phyloP scores from a whole-genome alignment of 2,113 vertebrate species.

The Brachyhypopomus gauderio region DNA sequence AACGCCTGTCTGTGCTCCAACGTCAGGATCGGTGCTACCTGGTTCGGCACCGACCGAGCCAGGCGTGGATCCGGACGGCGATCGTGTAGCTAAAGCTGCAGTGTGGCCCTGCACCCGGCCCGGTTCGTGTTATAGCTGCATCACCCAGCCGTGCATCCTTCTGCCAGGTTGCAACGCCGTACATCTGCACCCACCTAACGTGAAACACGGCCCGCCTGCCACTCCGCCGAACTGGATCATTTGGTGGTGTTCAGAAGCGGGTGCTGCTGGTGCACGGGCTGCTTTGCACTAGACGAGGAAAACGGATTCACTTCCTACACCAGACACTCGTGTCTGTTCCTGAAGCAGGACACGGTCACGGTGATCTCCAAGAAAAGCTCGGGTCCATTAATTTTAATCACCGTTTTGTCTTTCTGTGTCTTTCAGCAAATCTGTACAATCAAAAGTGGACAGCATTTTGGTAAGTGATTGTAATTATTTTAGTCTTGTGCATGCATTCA shows the following conservation, averaged over 20 bases:
- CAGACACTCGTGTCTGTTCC: neutral
- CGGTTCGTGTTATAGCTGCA: neutral
- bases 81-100: neutral
- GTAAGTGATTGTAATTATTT: conserved; percentile 78
- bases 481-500: neutral
- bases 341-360: neutral
- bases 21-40: neutral
- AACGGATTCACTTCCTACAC: no score
- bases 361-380: neutral
- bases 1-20: neutral
- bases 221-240: no score
- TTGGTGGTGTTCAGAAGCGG: no score
- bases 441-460: conserved; percentile 99
- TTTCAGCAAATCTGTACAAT: conserved; percentile 99
- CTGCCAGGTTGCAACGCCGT: no score
- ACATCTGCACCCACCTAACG: neutral
- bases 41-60: neutral
- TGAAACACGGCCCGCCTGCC: no score
- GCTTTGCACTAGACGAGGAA: no score
- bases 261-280: no score
- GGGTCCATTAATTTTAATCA: neutral
- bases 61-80: neutral
- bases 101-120: neutral
- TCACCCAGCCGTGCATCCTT: neutral
- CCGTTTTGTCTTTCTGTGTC: conserved; percentile 61